phyloP scores from a whole-genome alignment of 2,797 vertebrate species.

The Sardinella longiceps region DNA sequence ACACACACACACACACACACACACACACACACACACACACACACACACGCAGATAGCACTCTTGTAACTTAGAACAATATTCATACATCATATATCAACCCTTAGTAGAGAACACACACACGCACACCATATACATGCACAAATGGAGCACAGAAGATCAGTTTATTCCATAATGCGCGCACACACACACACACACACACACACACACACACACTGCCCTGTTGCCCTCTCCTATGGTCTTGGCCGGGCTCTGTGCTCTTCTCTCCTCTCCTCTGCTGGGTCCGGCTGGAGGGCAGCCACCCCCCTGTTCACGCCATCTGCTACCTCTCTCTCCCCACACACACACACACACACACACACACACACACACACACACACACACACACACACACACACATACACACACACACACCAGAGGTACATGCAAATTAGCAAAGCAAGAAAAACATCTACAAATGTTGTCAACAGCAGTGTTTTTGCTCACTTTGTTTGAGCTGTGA shows the following conservation, averaged over 20 bases:
- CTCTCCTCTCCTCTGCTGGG: neutral
- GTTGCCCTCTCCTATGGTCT: neutral
- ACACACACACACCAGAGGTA: neutral
- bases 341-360: too few relatives aligned
- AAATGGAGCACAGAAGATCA: too few relatives aligned
- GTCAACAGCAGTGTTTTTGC: neutral
- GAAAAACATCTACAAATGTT: neutral
- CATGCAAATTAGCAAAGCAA: neutral
- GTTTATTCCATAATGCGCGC: too few relatives aligned
- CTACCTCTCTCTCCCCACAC: neutral
- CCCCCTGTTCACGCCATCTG: constrained; percentile 8
- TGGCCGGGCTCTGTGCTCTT: neutral
- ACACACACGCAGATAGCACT: neutral
- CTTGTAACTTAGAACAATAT: too few relatives aligned
- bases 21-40: too few relatives aligned
- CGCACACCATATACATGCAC: too few relatives aligned
- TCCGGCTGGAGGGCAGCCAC: neutral
- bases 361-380: too few relatives aligned
- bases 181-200: too few relatives aligned
- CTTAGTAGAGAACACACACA: too few relatives aligned
- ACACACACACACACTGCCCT: too few relatives aligned
- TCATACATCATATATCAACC: too few relatives aligned
- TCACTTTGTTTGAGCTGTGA: constrained; percentile 59
- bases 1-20: neutral
- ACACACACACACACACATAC: too few relatives aligned